Base-by-base conservation (phyloP, 2,888 invertebrate species). In the Eristalis pertinax region DNA sequence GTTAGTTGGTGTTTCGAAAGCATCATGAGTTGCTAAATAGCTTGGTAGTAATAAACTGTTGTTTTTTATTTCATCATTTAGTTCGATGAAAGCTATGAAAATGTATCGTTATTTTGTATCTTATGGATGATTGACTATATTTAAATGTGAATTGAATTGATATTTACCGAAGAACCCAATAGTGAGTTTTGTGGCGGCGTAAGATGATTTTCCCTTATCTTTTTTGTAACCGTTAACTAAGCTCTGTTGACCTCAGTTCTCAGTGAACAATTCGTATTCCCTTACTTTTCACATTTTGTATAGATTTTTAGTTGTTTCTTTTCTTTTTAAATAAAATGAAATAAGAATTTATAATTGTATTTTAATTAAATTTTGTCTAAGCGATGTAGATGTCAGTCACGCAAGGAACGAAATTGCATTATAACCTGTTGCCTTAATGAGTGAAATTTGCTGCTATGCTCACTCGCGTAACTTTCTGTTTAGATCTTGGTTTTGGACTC, bases 1-100 rank as follows among this genome's bases (percentile, higher is more conserved):
- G 2, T 94, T 99, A 58, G 99, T 99, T 32, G 99, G 99, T 22
- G 99, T 99, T 22, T 96, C 98, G 60, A 98, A 98, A 93, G 88
- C 90, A 10, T 79, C 84, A 26, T 86, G 86, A 83, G 70, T 43
- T 32, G 22, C 19, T 43, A 43, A 56, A 32, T 35, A 58, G 50
- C 43, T 32, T 24, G 19, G 63, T 58, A 67, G 63, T 38, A 73
- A 24, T 26, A 76, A 76, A 73, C 43, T 73, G 69, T 76, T 60
- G 26, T 11, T 26, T 63, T 74, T 58, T 62, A 58, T 26, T 86
- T 70, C 63, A 58, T 78, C 63, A 41, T 32, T 73, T 50, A 32
- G 22, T 74, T 72, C 35, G 74, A 75, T 85, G 63, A 35, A 83
- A 26, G 50, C 74, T 67, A 62, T 29, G 62, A 56, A 78, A 86